Base-by-base conservation (phyloP, 2,113 vertebrate species). In the Hylia prasina region DNA sequence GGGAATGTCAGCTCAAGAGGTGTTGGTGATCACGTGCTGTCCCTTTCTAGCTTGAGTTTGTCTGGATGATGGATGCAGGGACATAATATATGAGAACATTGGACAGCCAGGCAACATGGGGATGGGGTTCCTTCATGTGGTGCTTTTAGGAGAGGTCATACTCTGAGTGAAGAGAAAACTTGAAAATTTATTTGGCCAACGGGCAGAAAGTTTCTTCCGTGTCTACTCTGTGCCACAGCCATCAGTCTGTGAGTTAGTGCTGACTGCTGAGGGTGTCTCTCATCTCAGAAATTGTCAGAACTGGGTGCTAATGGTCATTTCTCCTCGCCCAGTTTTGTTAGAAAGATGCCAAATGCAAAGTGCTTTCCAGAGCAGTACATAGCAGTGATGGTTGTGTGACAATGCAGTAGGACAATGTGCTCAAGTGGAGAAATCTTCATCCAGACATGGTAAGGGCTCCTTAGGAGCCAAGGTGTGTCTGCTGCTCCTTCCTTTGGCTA, bases 71-170 rank as follows among this genome's bases (percentile, higher is more conserved):
- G 35, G 12, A 3, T 2, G 3, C 0, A 50, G n/a, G 33, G 31
- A 10, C 15, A 16, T 3, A 6, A 19, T 19, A 1, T 4, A 8
- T 30, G 63, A 56, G 13, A 37, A 13, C 11, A 1, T 0, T 21
- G 53, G 24, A 9, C 40, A 80, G 44, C 45, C 39, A 45, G 39
- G 37, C 48, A 56, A 3, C 4, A 4, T 7, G 60, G 40, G 24
- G 20, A 25, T 77, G 35, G 54, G 69, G 13, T 23, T 93, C 40
- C 44, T 86, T 76, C 44, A 11, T 1, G 2, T 45, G 70, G 10
- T 35, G n/a, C 11, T 85, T 7, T 54, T 87, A 63, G 37, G 22
- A 61, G 65, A 63, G 40, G 28, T 48, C 0, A 1, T 58, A 4
- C 56, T 37, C 42, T 37, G 60, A 57, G 44, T 9, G 24, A 30